Evolutionary conservation across 2,113 vertebrate species (phyloP), one percentile per base, ranked within the genome.

Genomic region (Lagopus muta): DNA sequence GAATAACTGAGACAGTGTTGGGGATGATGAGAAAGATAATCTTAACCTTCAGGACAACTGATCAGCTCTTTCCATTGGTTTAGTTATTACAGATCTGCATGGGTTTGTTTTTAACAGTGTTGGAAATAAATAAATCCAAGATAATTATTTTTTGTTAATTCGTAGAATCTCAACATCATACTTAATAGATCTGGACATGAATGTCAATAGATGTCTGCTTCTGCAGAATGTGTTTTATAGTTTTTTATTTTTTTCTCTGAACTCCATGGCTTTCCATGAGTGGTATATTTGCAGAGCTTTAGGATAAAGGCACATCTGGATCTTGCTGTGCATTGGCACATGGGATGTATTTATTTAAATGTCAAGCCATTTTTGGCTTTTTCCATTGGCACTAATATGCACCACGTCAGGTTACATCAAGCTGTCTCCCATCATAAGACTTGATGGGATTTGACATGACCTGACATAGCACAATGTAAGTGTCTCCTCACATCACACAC

Each of bases 401-500:
- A 64, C 82, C 54, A 47, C 34, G 90, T 96, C 96, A 71, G 81
- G 45, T 71, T 82, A 25, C 47, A 94, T 96, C 72, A 94, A 72
- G 71, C 69, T 57, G 50, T 6, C 2, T 47, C 72, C 22, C 55
- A 69, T 80, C 84, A 34, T 40, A 65, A 8, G 70, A 61, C 67
- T 78, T 76, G 79, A 95, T 96, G 89, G 82, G 72, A 94, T 60
- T 74, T 90, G 95, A 95, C 91, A 57, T 94, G 94, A 96, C 97
- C 96, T 89, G 94, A 94, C 70, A 95, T 95, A 92, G 82, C 92
- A 95, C 86, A 94, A 92, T 47, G 84, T 92, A 47, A 73, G 65
- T 94, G 95, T 97, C 96, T 95, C 79, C 86, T 96, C 92, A 81
- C 43, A 96, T 97, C 92, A 97, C 66, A 79, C 71, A 42, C 61